Conservation (phyloP, 2,113 vertebrate species). For the Campylomormyrus tamandua region DNA sequence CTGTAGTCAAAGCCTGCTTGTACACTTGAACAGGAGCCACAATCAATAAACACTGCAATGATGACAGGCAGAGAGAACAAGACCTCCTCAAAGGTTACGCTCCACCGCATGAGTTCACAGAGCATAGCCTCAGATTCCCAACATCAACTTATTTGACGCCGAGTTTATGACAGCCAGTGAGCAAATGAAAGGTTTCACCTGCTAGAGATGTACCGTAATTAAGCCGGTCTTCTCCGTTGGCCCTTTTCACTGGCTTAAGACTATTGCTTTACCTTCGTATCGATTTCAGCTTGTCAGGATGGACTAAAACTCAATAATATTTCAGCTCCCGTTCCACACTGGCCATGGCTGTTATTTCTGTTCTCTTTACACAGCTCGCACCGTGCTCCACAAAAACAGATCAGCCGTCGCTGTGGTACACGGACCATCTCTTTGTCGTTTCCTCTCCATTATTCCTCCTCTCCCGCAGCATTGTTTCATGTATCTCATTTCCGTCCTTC, state of each 20-base stretch:
- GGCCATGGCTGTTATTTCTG: neutral
- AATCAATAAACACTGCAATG: neutral
- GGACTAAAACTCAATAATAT: neutral
- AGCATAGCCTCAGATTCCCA: neutral
- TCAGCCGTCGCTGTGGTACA: neutral
- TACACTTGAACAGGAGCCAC: neutral
- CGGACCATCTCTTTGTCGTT: neutral
- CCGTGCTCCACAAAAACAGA: neutral
- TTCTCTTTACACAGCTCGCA: neutral
- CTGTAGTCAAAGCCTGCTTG: neutral
- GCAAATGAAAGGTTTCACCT: neutral
- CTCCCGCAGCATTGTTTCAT: neutral
- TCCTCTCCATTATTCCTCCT: conserved; percentile 8
- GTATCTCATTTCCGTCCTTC: conserved; percentile 11
- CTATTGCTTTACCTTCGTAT: neutral
- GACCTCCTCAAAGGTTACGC: neutral
- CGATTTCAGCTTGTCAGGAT: neutral
- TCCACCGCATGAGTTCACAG: neutral
- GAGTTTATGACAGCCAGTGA: neutral
- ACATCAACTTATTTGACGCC: neutral
- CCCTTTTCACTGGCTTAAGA: neutral
- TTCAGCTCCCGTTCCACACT: neutral
- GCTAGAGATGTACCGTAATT: neutral
- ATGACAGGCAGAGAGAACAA: neutral
- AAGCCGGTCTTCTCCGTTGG: neutral